phyloP scores from a whole-genome alignment of 2,797 vertebrate species.

The Eulemur rubriventer region DNA sequence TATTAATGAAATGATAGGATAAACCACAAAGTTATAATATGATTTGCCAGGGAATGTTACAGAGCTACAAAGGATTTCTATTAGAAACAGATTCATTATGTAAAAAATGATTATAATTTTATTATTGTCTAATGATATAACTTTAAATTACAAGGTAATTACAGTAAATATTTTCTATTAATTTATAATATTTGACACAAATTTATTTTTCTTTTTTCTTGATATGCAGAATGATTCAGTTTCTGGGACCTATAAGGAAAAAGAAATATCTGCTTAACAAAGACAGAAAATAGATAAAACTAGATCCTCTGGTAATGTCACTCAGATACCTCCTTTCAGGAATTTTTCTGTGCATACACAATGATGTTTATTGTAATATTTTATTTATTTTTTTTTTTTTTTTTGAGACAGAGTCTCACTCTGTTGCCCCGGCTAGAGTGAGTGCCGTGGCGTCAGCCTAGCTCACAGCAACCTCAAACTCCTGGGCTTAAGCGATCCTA shows the following conservation, averaged over 20 bases:
- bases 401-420: too few species aligned
- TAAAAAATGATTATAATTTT: background rate
- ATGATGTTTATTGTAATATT: constrained; percentile 47
- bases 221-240: background rate
- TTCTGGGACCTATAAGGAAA: background rate
- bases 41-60: background rate
- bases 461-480: too few species aligned
- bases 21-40: background rate
- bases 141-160: background rate
- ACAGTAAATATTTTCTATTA: constrained; percentile 5
- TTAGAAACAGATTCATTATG: background rate
- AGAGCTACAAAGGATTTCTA: background rate
- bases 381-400: too few species aligned
- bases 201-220: background rate
- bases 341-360: constrained; percentile 8
- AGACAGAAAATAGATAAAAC: background rate
- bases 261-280: background rate
- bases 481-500: too few species aligned
- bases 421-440: too few species aligned
- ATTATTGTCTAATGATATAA: background rate
- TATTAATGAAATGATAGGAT: background rate
- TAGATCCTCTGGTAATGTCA: background rate
- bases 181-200: background rate
- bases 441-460: too few species aligned
- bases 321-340: background rate